Conservation (phyloP, 2,888 invertebrate species). For the Sussaba pulchella region DNA sequence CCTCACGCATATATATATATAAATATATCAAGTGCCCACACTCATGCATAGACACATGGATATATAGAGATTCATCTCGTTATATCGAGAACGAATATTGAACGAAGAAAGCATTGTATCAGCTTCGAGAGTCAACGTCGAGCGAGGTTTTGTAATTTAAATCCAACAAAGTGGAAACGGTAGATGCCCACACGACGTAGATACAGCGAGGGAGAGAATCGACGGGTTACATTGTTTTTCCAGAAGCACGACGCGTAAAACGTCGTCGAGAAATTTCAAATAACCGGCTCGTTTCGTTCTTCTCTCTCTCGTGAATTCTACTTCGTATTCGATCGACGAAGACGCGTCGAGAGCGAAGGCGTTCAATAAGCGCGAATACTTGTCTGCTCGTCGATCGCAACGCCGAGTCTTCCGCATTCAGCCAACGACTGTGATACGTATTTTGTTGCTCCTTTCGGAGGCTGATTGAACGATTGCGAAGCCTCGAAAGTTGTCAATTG, state of each 20-base stretch:
- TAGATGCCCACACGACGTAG: not conserved
- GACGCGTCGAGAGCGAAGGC: too few species aligned
- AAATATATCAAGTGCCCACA: not conserved
- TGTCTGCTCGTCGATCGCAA: too few species aligned
- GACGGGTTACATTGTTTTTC: slow-evolving; percentile 42
- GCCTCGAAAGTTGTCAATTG: too few species aligned
- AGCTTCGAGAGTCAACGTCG: slow-evolving; percentile 14
- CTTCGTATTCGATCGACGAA: too few species aligned
- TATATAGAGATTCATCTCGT: too few species aligned
- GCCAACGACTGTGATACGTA: too few species aligned
- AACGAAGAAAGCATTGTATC: slow-evolving; percentile 27
- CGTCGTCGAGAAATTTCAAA: slow-evolving; percentile 46
- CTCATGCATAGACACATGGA: not conserved
- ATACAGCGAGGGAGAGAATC: slow-evolving; percentile 8
- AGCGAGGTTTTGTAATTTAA: not conserved
- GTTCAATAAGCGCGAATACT: too few species aligned
- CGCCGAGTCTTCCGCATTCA: too few species aligned
- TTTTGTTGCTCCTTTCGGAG: too few species aligned
- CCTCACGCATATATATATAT: too few species aligned
- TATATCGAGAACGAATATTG: slow-evolving; percentile 24
- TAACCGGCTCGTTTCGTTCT: not conserved
- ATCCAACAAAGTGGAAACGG: slow-evolving; percentile 40
- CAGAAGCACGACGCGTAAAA: slow-evolving; percentile 25
- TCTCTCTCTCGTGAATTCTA: too few species aligned
- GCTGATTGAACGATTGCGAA: too few species aligned